These are phyloP conservation scores for Mechanitis messenoides DNA, from an alignment of 2,888 invertebrate species.

Conservation along the genomic window DNA sequence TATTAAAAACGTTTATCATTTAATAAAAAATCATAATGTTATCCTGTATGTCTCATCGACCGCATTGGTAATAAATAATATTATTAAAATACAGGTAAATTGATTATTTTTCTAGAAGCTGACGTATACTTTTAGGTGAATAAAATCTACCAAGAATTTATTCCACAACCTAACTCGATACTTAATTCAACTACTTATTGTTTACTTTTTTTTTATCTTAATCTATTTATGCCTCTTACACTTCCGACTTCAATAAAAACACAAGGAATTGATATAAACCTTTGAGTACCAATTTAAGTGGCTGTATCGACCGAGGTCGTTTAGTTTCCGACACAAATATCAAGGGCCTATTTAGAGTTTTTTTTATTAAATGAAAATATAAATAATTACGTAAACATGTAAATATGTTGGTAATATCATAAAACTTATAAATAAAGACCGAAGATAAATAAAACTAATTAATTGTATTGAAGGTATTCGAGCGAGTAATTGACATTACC, in stretches of 20 bases:
- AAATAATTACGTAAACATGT: no score
- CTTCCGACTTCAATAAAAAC: constrained; percentile 20
- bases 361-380: not conserved
- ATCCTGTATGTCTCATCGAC: constrained; percentile 24
- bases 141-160: no score
- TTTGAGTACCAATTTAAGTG: constrained; percentile 13
- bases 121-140: no score
- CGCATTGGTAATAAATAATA: constrained; percentile 18
- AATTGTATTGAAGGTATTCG: no score
- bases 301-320: not conserved
- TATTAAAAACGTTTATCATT: constrained; percentile 18
- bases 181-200: not conserved
- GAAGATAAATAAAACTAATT: no score
- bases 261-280: constrained; percentile 18
- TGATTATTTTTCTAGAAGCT: not conserved
- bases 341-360: not conserved
- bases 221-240: constrained; percentile 17
- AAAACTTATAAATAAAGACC: no score
- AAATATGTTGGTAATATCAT: no score
- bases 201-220: not conserved
- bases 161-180: no score
- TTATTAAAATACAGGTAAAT: not conserved
- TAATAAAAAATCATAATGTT: constrained; percentile 19
- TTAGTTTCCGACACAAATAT: not conserved
- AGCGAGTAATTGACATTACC: no score